Evolutionary conservation across 2,113 vertebrate genomes (phyloP).

Genomic region (Nycticorax nycticorax): DNA sequence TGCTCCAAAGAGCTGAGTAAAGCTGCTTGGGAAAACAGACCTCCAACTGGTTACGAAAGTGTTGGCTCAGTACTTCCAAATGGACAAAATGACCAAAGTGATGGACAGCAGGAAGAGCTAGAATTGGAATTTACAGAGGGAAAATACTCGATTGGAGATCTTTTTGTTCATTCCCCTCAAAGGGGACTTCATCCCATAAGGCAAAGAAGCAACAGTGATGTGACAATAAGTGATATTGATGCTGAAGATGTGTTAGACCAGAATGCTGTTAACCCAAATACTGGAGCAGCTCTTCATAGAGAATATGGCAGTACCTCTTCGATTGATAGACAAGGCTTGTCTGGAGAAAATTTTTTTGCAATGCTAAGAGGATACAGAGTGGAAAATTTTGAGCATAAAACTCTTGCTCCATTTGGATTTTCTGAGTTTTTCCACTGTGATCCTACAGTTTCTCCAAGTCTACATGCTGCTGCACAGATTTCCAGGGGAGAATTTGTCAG

Average conservation of each 20-base stretch:
- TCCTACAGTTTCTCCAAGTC: conserved; percentile 85
- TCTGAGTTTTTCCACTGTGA: conserved; percentile 87
- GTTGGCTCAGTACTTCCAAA: conserved; percentile 82
- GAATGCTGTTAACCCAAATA: conserved; percentile 94
- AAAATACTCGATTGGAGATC: conserved; percentile 84
- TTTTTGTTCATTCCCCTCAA: conserved; percentile 86
- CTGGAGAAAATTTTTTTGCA: conserved; percentile 88
- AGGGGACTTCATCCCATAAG: conserved; percentile 91
- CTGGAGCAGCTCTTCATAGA: conserved; percentile 90
- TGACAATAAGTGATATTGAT: conserved; percentile 97
- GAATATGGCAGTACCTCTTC: conserved; percentile 98
- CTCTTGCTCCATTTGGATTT: conserved; percentile 81
- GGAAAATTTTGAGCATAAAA: conserved; percentile 85
- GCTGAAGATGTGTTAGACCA: conserved; percentile 91
- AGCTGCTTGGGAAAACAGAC: conserved; percentile 83
- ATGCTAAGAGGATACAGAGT: conserved; percentile 89
- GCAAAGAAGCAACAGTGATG: conserved; percentile 95
- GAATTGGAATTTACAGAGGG: conserved; percentile 83
- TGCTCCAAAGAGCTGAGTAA: conserved; percentile 75
- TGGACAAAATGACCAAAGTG: conserved; percentile 82
- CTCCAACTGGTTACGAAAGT: conserved; percentile 81
- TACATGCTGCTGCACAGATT: conserved; percentile 92
- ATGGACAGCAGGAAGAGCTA: conserved; percentile 79
- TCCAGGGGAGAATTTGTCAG: conserved; percentile 90
- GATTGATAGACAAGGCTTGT: conserved; percentile 91